Base-by-base conservation (phyloP, 2,113 vertebrate genomes). In the Numida meleagris region DNA sequence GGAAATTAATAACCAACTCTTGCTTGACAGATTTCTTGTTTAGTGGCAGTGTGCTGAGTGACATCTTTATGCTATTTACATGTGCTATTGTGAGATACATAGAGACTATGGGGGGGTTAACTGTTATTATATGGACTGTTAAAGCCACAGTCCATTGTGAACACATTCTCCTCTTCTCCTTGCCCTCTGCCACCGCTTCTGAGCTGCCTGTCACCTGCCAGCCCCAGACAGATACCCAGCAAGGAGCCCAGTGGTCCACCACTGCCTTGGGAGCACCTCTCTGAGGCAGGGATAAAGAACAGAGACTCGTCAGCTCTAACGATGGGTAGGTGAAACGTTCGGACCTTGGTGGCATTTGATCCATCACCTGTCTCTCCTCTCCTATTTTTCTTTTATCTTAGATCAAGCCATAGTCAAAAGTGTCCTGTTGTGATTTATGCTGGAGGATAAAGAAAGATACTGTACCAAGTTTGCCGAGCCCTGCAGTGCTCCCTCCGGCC, bases 231-330 rank as follows among this genome's bases (percentile, higher is more conserved):
- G 62, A 40, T 23, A 59, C n/a, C 6, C 1, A 2, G n/a, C 5
- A 48, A 89, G 24, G 31, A 0, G 2, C 18, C 34, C 0, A 0
- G 6, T 77, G 50, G 51, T 14, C 18, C 46, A 36, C 59, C 0
- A 1, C 27, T 70, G 33, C 33, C 53, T 63, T 63, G 20, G 53
- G 16, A 82, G 4, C 1, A 2, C 14, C 77, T 86, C 16, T 16
- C 24, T 78, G 33, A 9, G 31, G 78, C 6, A 21, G 3, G 21
- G 8, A 58, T 13, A 45, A 67, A 31, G 7, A 27, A 45, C 0
- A 0, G 34, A 34, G 13, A 50, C 12, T 3, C 19, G 15, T 48
- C 0, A 0, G 5, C 45, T 25, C 34, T 48, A 40, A 71, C 40
- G 38, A 18, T 0, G 0, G 12, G 14, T 14, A 24, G 20, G 6